Conservation (phyloP, 2,797 vertebrate genomes). For the Spatula versicolor region DNA sequence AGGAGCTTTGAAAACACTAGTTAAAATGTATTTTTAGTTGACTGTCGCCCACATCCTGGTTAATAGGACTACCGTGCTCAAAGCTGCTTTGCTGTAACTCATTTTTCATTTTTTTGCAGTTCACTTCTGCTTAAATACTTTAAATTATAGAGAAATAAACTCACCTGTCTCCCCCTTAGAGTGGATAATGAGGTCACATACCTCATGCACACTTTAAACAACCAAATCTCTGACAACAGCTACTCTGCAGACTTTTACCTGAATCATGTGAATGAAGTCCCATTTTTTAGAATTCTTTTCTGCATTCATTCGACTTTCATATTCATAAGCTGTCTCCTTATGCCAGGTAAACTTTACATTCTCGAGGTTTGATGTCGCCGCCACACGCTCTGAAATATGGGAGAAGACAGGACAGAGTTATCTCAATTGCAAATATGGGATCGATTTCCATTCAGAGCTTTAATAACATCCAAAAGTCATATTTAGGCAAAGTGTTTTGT, state of each 20-base stretch:
- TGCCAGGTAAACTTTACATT: conserved; percentile 89
- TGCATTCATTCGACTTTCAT: conserved; percentile 83
- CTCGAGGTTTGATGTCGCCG: conserved; percentile 81
- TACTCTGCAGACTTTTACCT: conserved; percentile 81
- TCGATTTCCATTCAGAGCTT: conserved; percentile 55
- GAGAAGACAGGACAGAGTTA: conserved; percentile 30
- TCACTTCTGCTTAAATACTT: conserved; percentile 33
- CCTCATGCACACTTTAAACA: not conserved
- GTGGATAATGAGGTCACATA: conserved; percentile 49
- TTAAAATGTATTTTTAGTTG: conserved; percentile 29
- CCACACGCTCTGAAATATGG: conserved; percentile 78
- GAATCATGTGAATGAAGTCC: conserved; percentile 96
- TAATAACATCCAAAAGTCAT: conserved; percentile 50
- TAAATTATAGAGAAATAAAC: conserved; percentile 52
- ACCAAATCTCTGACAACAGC: not conserved
- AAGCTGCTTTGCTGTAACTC: conserved; percentile 23
- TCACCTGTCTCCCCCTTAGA: conserved; percentile 20
- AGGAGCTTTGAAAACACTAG: not conserved
- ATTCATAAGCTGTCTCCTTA: conserved; percentile 88
- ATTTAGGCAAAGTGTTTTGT: conserved; percentile 24
- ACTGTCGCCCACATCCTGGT: conserved; percentile 39
- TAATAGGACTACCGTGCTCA: conserved; percentile 44
- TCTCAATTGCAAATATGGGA: conserved; percentile 70
- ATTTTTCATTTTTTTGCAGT: conserved; percentile 43
- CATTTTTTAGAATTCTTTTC: conserved; percentile 84